Evolutionary conservation across 2,888 invertebrate genomes (phyloP).

Genomic region (Hypomecis atomaria): DNA sequence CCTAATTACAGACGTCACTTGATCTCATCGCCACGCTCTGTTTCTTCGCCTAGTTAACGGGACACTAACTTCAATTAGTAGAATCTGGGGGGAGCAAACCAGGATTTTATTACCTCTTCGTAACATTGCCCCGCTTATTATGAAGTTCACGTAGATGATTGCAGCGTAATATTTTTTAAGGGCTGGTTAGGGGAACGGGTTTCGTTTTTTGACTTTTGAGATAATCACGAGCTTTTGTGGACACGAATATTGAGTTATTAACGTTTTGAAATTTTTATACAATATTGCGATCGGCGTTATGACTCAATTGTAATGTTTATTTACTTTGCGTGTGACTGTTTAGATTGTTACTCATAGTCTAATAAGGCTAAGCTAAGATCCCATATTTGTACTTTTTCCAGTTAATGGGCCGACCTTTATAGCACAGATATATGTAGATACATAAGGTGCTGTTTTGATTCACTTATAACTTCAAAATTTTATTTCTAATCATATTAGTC

Average conservation of each 20-base stretch:
- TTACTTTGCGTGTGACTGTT: too few species aligned
- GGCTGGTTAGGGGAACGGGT: background rate
- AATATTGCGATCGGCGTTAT: too few species aligned
- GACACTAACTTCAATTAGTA: slow-evolving; percentile 38
- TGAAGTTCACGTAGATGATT: slow-evolving; percentile 8
- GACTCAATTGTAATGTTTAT: too few species aligned
- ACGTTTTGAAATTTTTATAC: too few species aligned
- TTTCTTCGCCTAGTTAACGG: slow-evolving; percentile 48
- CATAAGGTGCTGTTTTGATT: too few species aligned
- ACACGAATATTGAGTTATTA: background rate
- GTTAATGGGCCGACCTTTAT: too few species aligned
- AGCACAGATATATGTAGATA: too few species aligned
- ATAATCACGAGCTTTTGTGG: background rate
- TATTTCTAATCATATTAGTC: too few species aligned
- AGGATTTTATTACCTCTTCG: background rate
- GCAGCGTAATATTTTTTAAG: slow-evolving; percentile 9
- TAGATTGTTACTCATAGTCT: too few species aligned
- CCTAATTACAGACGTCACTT: slow-evolving; percentile 60
- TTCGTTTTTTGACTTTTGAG: background rate
- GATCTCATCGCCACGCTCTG: slow-evolving; percentile 50
- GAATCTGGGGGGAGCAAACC: slow-evolving; percentile 5
- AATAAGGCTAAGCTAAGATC: too few species aligned
- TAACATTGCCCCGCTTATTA: background rate
- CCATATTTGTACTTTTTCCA: too few species aligned
- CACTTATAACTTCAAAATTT: too few species aligned